Base-by-base conservation (phyloP, 1,140 invertebrate species). In the Orius laevigatus region DNA sequence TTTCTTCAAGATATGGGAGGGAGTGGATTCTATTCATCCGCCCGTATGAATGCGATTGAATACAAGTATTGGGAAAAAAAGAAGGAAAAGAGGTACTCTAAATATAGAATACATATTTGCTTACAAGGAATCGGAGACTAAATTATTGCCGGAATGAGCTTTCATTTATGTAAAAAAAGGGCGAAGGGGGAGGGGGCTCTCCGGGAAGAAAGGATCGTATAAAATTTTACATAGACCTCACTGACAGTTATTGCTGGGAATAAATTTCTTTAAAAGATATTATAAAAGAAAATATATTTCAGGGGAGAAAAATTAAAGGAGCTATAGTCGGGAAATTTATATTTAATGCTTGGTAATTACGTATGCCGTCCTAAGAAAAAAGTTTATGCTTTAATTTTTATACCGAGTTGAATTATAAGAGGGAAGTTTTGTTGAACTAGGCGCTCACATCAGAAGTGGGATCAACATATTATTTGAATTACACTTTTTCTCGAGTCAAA, bases 11-110 rank as follows among this genome's bases (percentile, higher is more conserved):
- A 45, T 31, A 45, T n/a, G 11, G 25, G 18, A 5, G 32, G 18
- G 43, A 18, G 25, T 12, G n/a, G 32, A 19, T 45, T 45, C 43
- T 45, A 45, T 45, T 45, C 43, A 45, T 32, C 43, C 25, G 43
- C 25, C 19, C 43, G 43, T 32, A 45, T 45, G 43, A 45, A 45
- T 45, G 16, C 43, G 19, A 45, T 45, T 45, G 19, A 45, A 45
- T 45, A 32, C 3, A 45, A 45, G 43, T 45, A 45, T 45, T 45
- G 43, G 32, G 25, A 10, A 32, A 12, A 18, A 45, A 31, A 32
- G 32, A 32, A 45, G 18, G 12, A 45, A 45, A 31, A 45, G 15
- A 16, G n/a, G 15, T 31, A 18, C n/a, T 32, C 43, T 32, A 45
- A 45, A 45, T 45, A 45, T 45, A 45, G 12, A 31, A 32, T 25